A percentile compares a stretch with the other conserved stretches of the same genome.
These are phyloP conservation scores for Chouioia cunea DNA, from an alignment of 2,888 invertebrate genomes.

Conservation along the genomic window DNA sequence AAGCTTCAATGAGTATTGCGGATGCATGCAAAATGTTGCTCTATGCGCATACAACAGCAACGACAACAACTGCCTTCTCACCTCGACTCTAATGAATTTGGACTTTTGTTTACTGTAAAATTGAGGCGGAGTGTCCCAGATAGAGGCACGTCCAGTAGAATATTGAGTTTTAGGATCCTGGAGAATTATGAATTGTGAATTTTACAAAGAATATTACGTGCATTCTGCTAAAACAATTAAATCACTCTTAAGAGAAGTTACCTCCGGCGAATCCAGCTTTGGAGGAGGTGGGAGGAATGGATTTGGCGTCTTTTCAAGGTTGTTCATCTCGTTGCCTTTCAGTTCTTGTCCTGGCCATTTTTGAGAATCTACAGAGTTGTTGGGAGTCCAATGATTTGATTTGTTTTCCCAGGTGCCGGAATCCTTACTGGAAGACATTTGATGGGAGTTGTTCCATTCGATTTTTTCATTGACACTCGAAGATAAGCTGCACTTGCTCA, in stretches of 20 bases:
- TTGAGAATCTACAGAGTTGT: slow-evolving; percentile 48
- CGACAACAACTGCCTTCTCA: slow-evolving; percentile 44
- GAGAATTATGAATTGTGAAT: slow-evolving; percentile 3
- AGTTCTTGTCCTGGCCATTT: slow-evolving; percentile 58
- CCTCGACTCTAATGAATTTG: slow-evolving; percentile 59
- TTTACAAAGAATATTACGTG: not conserved
- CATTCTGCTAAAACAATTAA: not conserved
- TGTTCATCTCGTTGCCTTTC: slow-evolving; percentile 54
- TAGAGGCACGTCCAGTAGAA: slow-evolving; percentile 60
- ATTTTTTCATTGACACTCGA: not conserved
- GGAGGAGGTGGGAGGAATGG: slow-evolving; percentile 62
- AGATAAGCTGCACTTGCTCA: slow-evolving; percentile 23
- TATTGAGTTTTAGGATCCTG: slow-evolving; percentile 45
- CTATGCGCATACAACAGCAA: not conserved
- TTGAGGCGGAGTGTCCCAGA: slow-evolving; percentile 63
- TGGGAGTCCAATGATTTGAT: slow-evolving; percentile 45
- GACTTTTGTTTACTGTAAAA: slow-evolving; percentile 57
- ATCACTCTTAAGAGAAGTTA: slow-evolving; percentile 54
- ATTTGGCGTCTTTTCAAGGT: slow-evolving; percentile 49
- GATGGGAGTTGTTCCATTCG: not conserved
- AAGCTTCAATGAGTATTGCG: not conserved
- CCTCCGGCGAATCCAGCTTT: slow-evolving; percentile 70
- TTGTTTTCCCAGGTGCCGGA: slow-evolving; percentile 55
- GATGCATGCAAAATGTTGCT: not conserved
- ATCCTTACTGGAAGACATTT: slow-evolving; percentile 49